Base-by-base conservation (phyloP, 2,797 vertebrate species). In the Pangasius macronema region DNA sequence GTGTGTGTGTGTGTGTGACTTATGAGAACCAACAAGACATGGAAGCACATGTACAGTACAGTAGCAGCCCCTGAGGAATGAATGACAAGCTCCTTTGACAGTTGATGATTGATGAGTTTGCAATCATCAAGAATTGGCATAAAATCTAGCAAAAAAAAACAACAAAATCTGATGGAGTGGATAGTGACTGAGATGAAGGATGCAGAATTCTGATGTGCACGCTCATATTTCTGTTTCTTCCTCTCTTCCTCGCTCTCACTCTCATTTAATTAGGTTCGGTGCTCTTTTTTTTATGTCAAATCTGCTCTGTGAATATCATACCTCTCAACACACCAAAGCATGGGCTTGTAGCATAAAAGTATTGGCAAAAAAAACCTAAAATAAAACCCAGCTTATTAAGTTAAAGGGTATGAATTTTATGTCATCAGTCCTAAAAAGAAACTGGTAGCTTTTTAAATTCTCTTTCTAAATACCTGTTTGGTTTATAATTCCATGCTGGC, bases 311-410 rank as follows among this genome's bases (percentile, higher is more conserved):
- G 86, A 88, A 79, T 11, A 76, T 92, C 91, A 91, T 91, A 94
- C 81, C 91, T 95, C 93, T 94, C 93, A 91, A 79, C 90, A 91
- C 85, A 82, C 42, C 73, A 65, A 39, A 86, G 59, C 16, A 42
- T 65, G 59, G 81, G 81, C 16, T 65, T 46, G 59, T 65, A 55
- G 27, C 65, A 42, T 42, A 76, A 55, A 42, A 33, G 39, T n/a
- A 79, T 5, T 13, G 33, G 30, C 51, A 49, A 20, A 67, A n/a
- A 82, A 59, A 57, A n/a, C 10, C 6, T 36, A 20, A 81, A 61
- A n/a, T 9, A 42, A 46, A 67, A 83, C 65, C 63, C 18, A 51
- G 18, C 49, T 68, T 70, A 82, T 83, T 68, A 30, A 73, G 20
- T 65, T 76, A 49, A 55, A 30, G 16, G 30, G 24, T 76, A 11